Evolutionary conservation across 1,140 invertebrate genomes (phyloP).

Genomic region (Trichonephila clavipes): DNA sequence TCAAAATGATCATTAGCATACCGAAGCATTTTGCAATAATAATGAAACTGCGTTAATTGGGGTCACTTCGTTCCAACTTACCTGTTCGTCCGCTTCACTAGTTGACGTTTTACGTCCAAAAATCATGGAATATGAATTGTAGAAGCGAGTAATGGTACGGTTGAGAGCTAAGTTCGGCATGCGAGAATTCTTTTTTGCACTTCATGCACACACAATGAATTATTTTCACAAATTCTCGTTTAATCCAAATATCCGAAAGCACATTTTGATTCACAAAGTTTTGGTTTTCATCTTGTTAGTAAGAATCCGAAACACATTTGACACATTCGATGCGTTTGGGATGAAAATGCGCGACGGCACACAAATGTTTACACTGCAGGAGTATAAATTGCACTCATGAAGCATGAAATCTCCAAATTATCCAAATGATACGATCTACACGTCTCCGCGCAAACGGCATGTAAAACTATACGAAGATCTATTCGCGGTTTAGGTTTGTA

Average conservation of each 20-base stretch:
- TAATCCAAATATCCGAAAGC: not conserved
- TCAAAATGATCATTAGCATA: slow-evolving; percentile 67
- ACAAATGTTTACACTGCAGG: not conserved
- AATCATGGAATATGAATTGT: slow-evolving; percentile 70
- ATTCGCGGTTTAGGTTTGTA: slow-evolving; percentile 65
- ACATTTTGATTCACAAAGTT: not conserved
- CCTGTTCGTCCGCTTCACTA: slow-evolving; percentile 61
- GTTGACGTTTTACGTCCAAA: slow-evolving; percentile 56
- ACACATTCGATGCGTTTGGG: not conserved
- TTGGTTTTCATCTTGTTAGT: not conserved
- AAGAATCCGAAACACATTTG: not conserved
- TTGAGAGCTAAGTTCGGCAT: slow-evolving; percentile 68
- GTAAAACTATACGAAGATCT: slow-evolving; percentile 36
- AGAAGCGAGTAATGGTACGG: slow-evolving; percentile 66
- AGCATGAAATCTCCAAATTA: slow-evolving; percentile 18
- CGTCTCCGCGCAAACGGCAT: slow-evolving; percentile 27
- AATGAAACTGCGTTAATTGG: slow-evolving; percentile 70
- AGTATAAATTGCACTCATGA: slow-evolving; percentile 12
- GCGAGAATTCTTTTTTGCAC: slow-evolving; percentile 23
- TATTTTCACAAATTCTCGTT: not conserved
- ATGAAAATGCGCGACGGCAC: not conserved
- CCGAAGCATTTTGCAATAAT: slow-evolving; percentile 67
- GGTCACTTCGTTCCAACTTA: slow-evolving; percentile 71
- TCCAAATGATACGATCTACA: slow-evolving; percentile 12
- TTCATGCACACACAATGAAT: slow-evolving; percentile 18